Evolutionary conservation across 2,113 vertebrate species (phyloP).

Genomic region (Eretmochelys imbricata): DNA sequence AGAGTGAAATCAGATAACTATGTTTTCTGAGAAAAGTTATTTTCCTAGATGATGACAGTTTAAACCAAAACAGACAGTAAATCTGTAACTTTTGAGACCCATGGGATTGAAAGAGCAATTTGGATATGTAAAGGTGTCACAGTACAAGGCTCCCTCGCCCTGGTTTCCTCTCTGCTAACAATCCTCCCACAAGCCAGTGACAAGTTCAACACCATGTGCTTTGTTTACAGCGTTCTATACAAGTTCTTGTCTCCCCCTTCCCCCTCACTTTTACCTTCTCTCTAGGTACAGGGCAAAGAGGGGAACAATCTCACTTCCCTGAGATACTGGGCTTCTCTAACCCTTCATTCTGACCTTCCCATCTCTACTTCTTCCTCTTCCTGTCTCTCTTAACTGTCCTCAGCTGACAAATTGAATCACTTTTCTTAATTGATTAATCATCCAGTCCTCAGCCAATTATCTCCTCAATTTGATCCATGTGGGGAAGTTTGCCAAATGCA

Average conservation of each 20-base stretch:
- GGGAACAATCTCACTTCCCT: neutral
- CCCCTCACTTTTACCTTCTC: neutral
- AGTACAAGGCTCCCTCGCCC: neutral
- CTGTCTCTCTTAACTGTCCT: no score
- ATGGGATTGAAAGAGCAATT: neutral
- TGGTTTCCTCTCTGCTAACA: neutral
- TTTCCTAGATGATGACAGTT: no score
- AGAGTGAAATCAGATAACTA: neutral
- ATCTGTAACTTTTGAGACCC: neutral
- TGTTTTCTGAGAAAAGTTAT: neutral
- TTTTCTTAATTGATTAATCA: no score
- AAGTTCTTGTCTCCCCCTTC: neutral
- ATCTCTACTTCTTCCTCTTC: no score
- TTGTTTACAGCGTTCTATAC: neutral
- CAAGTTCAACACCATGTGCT: neutral
- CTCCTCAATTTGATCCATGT: no score
- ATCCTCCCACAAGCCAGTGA: neutral
- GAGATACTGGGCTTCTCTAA: no score
- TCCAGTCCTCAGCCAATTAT: no score
- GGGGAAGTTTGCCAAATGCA: no score
- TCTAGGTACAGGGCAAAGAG: neutral
- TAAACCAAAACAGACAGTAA: neutral
- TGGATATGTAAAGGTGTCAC: neutral
- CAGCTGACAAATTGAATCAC: no score
- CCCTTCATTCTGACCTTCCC: no score